These are phyloP conservation scores for Acestrorhynchus altus DNA, from an alignment of 2,797 vertebrate species.

Conservation along the genomic window DNA sequence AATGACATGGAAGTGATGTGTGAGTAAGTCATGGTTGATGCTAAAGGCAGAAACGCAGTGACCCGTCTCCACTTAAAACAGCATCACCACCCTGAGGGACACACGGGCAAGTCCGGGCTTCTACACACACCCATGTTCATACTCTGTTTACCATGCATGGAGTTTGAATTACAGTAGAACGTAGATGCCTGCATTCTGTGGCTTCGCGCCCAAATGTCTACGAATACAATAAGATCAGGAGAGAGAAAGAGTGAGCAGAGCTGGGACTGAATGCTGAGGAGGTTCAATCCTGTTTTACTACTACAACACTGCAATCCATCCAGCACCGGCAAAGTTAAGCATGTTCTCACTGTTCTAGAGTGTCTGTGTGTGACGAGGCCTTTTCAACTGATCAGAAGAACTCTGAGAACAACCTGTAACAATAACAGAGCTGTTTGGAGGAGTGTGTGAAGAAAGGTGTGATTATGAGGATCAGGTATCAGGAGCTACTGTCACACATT, in stretches of 20 bases:
- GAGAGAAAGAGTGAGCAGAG: no score
- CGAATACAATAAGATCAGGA: conserved; percentile 3
- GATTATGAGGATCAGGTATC: not conserved
- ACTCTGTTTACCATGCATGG: conserved; percentile 16
- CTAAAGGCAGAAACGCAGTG: not conserved
- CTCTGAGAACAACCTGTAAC: no score
- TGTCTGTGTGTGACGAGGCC: no score
- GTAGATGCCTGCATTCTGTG: conserved; percentile 8
- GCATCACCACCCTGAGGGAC: not conserved
- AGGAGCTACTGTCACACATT: not conserved
- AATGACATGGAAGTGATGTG: not conserved
- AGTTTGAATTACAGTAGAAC: conserved; percentile 25
- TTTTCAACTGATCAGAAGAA: no score
- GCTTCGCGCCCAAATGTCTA: conserved; percentile 26
- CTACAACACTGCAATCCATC: no score
- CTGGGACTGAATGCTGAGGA: not conserved
- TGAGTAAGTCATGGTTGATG: no score
- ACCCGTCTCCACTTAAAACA: not conserved
- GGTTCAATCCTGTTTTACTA: no score
- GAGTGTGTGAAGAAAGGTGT: not conserved
- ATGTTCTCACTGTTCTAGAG: no score
- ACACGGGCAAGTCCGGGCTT: not conserved
- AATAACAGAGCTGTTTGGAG: no score
- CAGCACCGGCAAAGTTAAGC: no score
- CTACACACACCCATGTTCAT: not conserved